A percentile compares a stretch with the other conserved stretches of the same genome.
These are phyloP conservation scores for Hydrolagus affinis DNA, from an alignment of 2,113 vertebrate species.

Conservation along the genomic window DNA sequence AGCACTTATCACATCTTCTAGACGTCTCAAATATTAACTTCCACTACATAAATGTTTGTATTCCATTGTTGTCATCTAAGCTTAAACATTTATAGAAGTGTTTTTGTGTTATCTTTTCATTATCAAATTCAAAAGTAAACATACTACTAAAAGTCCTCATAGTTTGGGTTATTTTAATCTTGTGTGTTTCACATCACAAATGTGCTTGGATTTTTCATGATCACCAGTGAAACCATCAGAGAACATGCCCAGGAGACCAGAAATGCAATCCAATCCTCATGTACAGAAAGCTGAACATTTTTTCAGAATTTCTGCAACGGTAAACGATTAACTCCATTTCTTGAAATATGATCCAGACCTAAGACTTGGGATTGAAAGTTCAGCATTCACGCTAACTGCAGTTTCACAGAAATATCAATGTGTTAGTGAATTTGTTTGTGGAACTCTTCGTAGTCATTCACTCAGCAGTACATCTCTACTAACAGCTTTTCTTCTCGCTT, in stretches of 20 bases:
- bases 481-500: too few relatives aligned
- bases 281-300: not conserved
- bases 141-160: not conserved
- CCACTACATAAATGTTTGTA: too few relatives aligned
- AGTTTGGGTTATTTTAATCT: not conserved
- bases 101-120: too few relatives aligned
- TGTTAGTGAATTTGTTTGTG: too few relatives aligned
- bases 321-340: slow-evolving; percentile 12
- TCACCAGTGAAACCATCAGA: not conserved
- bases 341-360: not conserved
- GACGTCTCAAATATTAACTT: not conserved
- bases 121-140: not conserved
- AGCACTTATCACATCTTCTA: not conserved
- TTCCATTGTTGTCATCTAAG: too few relatives aligned
- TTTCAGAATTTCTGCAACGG: not conserved
- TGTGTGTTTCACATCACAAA: not conserved
- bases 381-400: too few relatives aligned
- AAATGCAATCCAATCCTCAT: not conserved
- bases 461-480: too few relatives aligned
- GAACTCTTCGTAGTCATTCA: too few relatives aligned
- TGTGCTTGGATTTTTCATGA: not conserved
- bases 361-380: too few relatives aligned
- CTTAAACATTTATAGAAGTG: too few relatives aligned
- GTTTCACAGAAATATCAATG: too few relatives aligned
- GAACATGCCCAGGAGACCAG: not conserved